A percentile compares a stretch with the other conserved stretches of the same genome.
These are phyloP conservation scores for Bombus breviceps DNA, from an alignment of 1,140 invertebrate genomes.

Conservation along the genomic window DNA sequence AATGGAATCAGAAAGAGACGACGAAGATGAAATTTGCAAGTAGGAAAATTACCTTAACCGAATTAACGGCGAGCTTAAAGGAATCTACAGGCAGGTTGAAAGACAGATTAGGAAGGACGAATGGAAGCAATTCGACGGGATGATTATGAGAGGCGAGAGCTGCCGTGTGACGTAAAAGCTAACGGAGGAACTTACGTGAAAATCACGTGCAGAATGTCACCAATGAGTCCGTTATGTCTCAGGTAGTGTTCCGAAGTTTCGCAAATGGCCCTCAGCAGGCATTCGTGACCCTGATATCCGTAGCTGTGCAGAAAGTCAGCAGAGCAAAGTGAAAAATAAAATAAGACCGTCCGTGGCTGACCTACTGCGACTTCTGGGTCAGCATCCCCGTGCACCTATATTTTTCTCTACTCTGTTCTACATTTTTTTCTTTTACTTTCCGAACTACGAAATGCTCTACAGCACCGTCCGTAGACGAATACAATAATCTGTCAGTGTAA, in stretches of 20 bases:
- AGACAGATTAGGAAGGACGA: neutral
- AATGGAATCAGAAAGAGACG: neutral
- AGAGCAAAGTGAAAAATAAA: conserved; percentile 54
- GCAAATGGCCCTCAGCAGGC: conserved; percentile 80
- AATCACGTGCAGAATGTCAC: conserved; percentile 80
- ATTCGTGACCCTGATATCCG: conserved; percentile 75
- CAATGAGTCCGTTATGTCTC: conserved; percentile 78
- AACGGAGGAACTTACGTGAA: conserved; percentile 77
- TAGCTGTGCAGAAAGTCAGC: conserved; percentile 62
- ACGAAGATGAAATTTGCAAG: neutral
- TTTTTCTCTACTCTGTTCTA: neutral
- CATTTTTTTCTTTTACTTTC: neutral
- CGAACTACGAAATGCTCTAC: neutral
- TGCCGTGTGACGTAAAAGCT: neutral
- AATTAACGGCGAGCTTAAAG: neutral
- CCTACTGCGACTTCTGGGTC: conserved; percentile 50
- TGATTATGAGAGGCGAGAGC: neutral
- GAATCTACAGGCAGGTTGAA: neutral
- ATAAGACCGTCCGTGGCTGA: conserved; percentile 43
- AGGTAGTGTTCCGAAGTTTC: conserved; percentile 77
- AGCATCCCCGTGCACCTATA: neutral
- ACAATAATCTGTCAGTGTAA: neutral
- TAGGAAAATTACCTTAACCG: neutral
- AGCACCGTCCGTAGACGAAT: no score
- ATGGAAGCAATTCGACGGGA: neutral